Evolutionary conservation across 2,797 vertebrate species (phyloP).

Genomic region (Momotus momota): DNA sequence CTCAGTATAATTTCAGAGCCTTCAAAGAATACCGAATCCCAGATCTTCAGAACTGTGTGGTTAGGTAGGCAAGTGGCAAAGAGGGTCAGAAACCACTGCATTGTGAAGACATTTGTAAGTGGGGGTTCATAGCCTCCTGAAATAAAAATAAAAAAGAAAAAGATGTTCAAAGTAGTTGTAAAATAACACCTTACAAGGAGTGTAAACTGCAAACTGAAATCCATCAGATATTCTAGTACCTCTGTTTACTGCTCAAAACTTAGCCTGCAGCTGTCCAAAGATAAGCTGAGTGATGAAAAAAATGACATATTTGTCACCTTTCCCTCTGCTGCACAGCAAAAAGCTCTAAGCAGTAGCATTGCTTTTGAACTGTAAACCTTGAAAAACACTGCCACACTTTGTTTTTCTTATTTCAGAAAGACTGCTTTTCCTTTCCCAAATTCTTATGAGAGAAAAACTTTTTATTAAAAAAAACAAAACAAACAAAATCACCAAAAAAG

Average conservation of each 20-base stretch:
- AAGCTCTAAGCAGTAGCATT: background rate
- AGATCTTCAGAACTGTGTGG: conserved; percentile 95
- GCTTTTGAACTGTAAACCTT: background rate
- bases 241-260: background rate
- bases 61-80: conserved; percentile 97
- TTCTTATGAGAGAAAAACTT: background rate
- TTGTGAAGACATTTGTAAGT: conserved; percentile 98
- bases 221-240: background rate
- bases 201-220: background rate
- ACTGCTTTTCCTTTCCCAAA: background rate
- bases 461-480: background rate
- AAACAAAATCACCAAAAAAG: no score
- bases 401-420: background rate
- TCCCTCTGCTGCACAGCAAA: background rate
- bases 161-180: background rate
- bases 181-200: background rate
- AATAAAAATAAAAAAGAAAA: conserved; percentile 16
- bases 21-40: conserved; percentile 98
- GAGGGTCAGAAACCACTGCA: conserved; percentile 99
- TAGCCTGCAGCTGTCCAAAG: background rate
- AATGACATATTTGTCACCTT: background rate
- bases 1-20: conserved; percentile 96
- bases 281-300: background rate
- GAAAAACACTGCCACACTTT: background rate
- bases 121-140: conserved; percentile 97